Base-by-base conservation (phyloP, 2,797 vertebrate species). In the Phataginus tetradactyla region DNA sequence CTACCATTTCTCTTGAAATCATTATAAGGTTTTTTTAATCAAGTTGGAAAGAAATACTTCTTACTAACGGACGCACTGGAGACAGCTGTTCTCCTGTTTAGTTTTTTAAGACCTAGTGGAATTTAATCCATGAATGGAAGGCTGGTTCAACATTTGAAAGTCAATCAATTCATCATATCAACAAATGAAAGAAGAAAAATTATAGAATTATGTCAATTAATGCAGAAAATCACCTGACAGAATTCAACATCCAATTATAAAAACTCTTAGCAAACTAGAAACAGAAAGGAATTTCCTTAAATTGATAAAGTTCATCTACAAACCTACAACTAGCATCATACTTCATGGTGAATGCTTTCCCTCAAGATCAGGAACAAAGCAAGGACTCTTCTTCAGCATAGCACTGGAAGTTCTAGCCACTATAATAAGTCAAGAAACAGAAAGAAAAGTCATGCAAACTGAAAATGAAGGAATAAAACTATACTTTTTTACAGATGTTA, bases 11-110 rank as follows among this genome's bases (percentile, higher is more conserved):
- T 71, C 64, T 91, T 79, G 34, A 96, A 81, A 20, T 87, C n/a
- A 69, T 75, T 75, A 85, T 79, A 87, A 90, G 94, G 74, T 90
- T n/a, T 72, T 91, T 88, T 71, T 66, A 69, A 89, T 93, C 64
- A 84, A 90, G 61, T 90, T 89, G 39, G 20, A 90, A 78, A 78
- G 91, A 90, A 94, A 80, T 77, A 25, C 57, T 87, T 34, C n/a
- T 85, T 63, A 77, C 63, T 32, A 74, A 37, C 49, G 88, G 37
- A 71, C 4, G 13, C 18, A 63, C 57, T 93, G 27, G 63, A 79
- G 79, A 21, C 57, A 81, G 63, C 74, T 89, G 34, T 80, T 45
- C 45, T 45, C 45, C 45, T 11, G 11, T 45, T 45, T 45, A 10
- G 9, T 45, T 45, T 45, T 45, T 45, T 45, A 12, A 45, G 11